A percentile compares a stretch with the other conserved stretches of the same genome.
Conservation (phyloP, 1,140 invertebrate species). For the Tetragonula clypearis region DNA sequence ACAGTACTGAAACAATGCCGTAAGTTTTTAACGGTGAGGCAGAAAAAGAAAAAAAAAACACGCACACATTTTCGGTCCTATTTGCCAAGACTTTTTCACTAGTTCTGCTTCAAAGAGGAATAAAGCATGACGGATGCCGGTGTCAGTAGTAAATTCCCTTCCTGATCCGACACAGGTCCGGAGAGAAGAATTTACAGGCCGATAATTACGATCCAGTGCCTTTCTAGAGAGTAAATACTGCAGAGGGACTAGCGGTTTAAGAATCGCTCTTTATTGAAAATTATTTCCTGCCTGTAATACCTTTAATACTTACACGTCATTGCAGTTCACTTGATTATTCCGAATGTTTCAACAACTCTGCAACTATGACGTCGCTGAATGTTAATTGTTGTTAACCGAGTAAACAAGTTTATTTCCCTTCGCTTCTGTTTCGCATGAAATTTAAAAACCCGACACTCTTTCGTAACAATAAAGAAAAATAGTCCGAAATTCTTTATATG, state of each 20-base stretch:
- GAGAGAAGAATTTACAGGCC: slow-evolving; percentile 7
- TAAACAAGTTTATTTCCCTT: neutral
- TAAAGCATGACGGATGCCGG: slow-evolving; percentile 17
- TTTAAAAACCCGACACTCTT: too few relatives aligned
- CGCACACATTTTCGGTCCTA: slow-evolving; percentile 24
- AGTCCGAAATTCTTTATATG: neutral
- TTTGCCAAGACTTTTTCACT: slow-evolving; percentile 28
- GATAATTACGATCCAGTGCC: slow-evolving; percentile 28
- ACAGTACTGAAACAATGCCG: slow-evolving; percentile 41
- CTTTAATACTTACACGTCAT: neutral
- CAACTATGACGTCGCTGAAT: neutral
- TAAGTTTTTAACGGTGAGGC: slow-evolving; percentile 10
- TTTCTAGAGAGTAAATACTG: neutral
- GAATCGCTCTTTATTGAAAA: neutral
- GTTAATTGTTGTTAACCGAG: neutral
- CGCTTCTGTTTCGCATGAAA: too few relatives aligned
- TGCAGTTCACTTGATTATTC: neutral
- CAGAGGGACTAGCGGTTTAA: neutral
- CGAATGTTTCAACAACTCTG: neutral
- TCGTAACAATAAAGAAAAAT: neutral
- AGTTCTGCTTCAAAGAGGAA: slow-evolving; percentile 21
- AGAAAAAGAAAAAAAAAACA: neutral
- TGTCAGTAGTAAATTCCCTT: slow-evolving; percentile 46
- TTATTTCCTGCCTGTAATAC: neutral
- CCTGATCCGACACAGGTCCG: slow-evolving; percentile 15